Conservation (phyloP, 2,888 invertebrate species). For the Zygothrica quintamaculata region DNA sequence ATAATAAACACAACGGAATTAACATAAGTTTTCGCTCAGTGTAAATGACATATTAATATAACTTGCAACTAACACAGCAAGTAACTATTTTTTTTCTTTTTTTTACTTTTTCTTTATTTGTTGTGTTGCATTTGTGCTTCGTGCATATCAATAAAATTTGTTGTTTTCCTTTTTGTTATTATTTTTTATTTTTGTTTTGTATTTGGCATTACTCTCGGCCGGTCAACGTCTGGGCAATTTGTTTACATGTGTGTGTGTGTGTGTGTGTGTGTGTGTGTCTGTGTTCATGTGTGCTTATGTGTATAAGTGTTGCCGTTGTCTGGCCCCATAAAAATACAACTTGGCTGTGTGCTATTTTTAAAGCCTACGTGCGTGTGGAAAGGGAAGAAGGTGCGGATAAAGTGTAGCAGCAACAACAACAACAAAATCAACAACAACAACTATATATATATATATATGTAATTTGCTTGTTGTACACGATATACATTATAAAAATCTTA, state of each 20-base stretch:
- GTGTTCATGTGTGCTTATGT: neutral
- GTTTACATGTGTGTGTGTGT: conserved; percentile 19
- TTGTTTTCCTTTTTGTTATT: conserved; percentile 20
- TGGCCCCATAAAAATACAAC: conserved; percentile 61
- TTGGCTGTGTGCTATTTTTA: conserved; percentile 71
- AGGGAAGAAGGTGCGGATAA: neutral
- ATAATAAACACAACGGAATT: conserved; percentile 18
- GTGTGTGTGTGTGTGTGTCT: conserved; percentile 9
- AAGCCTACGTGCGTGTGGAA: conserved; percentile 19
- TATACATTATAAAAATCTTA: conserved; percentile 33
- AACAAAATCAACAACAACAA: conserved; percentile 28
- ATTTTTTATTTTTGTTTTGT: conserved; percentile 11
- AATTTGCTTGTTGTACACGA: neutral
- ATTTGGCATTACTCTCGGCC: conserved; percentile 10
- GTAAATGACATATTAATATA: conserved; percentile 48
- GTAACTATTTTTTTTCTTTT: conserved; percentile 7
- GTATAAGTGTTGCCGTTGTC: conserved; percentile 35
- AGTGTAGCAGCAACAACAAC: conserved; percentile 10
- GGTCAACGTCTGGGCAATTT: conserved; percentile 31
- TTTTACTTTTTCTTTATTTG: conserved; percentile 14
- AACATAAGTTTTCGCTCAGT: conserved; percentile 28
- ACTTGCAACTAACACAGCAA: conserved; percentile 13
- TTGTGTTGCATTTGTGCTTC: conserved; percentile 8
- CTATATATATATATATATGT: conserved; percentile 11
- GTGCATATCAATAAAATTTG: conserved; percentile 31